Evolutionary conservation across 2,113 vertebrate species (phyloP).

Genomic region (Charina bottae): DNA sequence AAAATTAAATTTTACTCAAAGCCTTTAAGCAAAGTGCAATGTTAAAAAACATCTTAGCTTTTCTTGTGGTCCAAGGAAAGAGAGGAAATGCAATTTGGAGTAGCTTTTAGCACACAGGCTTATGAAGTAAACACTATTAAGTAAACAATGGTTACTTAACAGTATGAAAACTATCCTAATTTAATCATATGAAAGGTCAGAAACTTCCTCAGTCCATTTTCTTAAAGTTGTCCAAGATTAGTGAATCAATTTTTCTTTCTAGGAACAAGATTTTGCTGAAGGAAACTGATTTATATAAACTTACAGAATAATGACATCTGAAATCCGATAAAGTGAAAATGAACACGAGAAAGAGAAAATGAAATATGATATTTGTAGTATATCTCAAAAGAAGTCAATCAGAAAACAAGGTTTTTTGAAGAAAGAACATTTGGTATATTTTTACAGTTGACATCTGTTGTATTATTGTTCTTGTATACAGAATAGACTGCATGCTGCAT

Average conservation of each 20-base stretch:
- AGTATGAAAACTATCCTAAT: constrained; percentile 85
- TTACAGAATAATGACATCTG: constrained; percentile 76
- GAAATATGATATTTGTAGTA: constrained; percentile 77
- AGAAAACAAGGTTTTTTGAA: constrained; percentile 68
- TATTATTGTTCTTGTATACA: constrained; percentile 51
- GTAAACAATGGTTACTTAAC: constrained; percentile 84
- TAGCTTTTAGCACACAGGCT: constrained; percentile 75
- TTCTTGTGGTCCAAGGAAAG: constrained; percentile 82
- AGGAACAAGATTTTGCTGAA: constrained; percentile 73
- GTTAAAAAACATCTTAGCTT: constrained; percentile 89
- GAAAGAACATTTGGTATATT: constrained; percentile 57
- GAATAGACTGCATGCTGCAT: neutral
- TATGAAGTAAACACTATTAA: constrained; percentile 72
- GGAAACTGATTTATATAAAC: constrained; percentile 71
- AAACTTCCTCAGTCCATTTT: constrained; percentile 78
- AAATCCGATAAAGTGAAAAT: constrained; percentile 68
- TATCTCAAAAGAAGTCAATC: constrained; percentile 73
- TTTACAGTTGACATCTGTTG: constrained; percentile 61
- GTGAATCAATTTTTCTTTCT: constrained; percentile 76
- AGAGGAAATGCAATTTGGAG: constrained; percentile 80
- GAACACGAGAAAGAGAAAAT: constrained; percentile 72
- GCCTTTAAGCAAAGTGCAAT: constrained; percentile 96
- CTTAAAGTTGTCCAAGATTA: constrained; percentile 81
- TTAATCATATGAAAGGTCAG: constrained; percentile 88
- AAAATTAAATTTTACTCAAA: constrained; percentile 98